Percentiles rank a stretch among this genome's conserved stretches.
phyloP scores from a whole-genome alignment of 2,797 vertebrate genomes.

The Staurois parvus region DNA sequence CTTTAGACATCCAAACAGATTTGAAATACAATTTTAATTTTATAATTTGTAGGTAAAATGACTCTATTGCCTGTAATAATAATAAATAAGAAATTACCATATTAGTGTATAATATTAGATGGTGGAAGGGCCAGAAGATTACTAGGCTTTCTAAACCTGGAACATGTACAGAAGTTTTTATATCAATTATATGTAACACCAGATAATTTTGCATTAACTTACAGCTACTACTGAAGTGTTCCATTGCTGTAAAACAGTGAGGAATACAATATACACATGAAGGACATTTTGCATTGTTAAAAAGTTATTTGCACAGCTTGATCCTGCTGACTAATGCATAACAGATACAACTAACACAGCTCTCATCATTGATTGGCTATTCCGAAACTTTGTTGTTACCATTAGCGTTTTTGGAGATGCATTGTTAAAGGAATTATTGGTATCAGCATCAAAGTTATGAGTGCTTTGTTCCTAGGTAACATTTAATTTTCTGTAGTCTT shows the following conservation, averaged over 20 bases:
- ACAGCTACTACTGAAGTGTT: neutral
- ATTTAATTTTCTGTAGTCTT: neutral
- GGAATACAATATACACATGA: neutral
- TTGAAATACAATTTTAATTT: too few species aligned
- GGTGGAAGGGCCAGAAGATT: neutral
- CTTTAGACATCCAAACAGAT: too few species aligned
- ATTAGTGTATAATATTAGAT: neutral
- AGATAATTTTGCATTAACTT: neutral
- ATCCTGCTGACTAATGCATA: neutral
- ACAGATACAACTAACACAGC: neutral
- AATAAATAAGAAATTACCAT: neutral
- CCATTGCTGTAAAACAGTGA: neutral
- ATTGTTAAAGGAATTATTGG: neutral
- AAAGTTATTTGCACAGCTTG: slow-evolving; percentile 3
- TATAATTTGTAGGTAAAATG: neutral
- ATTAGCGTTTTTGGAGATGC: neutral
- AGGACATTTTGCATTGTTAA: neutral
- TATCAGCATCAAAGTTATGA: neutral
- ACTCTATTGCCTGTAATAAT: neutral
- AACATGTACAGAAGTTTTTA: neutral
- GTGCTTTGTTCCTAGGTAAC: neutral
- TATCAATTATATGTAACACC: neutral
- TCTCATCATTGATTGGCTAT: neutral
- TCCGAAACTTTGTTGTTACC: neutral
- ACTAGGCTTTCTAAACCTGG: neutral